These are phyloP conservation scores for Phyllostomus hastatus DNA, from an alignment of 2,113 vertebrate species.

Conservation along the genomic window DNA sequence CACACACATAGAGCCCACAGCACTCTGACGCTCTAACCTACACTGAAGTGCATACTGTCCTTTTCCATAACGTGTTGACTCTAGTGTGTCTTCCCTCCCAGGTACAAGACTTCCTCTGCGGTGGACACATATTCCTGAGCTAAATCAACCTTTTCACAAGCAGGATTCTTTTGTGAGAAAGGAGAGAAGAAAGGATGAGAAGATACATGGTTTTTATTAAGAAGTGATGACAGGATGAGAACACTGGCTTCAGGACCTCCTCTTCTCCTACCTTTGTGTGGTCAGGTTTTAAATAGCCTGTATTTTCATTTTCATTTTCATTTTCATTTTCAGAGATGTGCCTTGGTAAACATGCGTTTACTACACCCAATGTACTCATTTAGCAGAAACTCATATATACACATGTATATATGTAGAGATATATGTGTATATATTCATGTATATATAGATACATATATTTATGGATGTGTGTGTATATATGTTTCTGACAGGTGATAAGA, in stretches of 20 bases:
- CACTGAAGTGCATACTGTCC: not conserved
- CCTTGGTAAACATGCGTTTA: not conserved
- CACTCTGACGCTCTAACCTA: not conserved
- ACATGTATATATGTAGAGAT: too few species aligned
- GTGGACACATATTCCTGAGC: not conserved
- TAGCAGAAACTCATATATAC: not conserved
- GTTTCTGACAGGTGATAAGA: not conserved
- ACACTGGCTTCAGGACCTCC: not conserved
- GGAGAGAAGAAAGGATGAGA: not conserved
- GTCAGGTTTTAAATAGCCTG: not conserved
- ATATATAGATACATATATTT: too few species aligned
- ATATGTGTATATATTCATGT: too few species aligned
- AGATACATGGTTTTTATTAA: constrained; percentile 7
- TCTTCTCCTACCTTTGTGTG: not conserved
- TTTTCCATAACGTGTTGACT: not conserved
- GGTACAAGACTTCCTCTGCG: not conserved
- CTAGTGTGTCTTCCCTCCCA: not conserved
- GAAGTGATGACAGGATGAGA: constrained; percentile 39
- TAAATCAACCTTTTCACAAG: not conserved
- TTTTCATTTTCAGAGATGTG: constrained; percentile 6
- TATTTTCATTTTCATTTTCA: not conserved
- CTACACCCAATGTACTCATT: not conserved
- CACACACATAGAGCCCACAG: not conserved
- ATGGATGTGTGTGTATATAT: not conserved
- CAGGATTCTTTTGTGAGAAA: not conserved